Conservation (phyloP, 2,113 vertebrate species). For the Edolisoma coerulescens region DNA sequence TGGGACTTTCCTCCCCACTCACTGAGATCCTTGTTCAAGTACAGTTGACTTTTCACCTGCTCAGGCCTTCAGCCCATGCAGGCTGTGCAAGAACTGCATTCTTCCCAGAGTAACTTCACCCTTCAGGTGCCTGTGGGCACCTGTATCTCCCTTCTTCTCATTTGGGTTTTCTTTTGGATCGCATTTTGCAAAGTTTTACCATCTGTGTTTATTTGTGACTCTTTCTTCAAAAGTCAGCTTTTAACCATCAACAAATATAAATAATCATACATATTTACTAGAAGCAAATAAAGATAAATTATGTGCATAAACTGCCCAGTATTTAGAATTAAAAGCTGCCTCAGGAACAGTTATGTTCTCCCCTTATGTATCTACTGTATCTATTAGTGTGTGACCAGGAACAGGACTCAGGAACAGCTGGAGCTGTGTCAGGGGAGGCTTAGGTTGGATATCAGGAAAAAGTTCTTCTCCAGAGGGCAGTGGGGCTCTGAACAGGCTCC, state of each 20-base stretch:
- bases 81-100: not conserved
- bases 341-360: not conserved
- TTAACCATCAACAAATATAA: not conserved
- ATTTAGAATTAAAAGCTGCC: not conserved
- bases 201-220: not conserved
- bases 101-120: not conserved
- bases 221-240: not conserved
- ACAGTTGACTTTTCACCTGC: not conserved
- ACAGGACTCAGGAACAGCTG: not conserved
- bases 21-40: fast-evolving
- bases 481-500: not conserved
- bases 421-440: not conserved
- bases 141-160: not conserved
- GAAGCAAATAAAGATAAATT: not conserved
- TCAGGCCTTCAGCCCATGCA: not conserved
- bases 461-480: not conserved
- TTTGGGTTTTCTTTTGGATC: not conserved
- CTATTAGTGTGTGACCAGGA: not conserved
- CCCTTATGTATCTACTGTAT: not conserved
- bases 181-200: not conserved
- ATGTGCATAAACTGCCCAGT: not conserved
- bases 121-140: not conserved
- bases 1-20: not conserved
- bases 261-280: not conserved
- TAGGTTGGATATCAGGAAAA: not conserved